These are phyloP conservation scores for Setophaga kirtlandii DNA, from an alignment of 2,113 vertebrate species.

Conservation along the genomic window DNA sequence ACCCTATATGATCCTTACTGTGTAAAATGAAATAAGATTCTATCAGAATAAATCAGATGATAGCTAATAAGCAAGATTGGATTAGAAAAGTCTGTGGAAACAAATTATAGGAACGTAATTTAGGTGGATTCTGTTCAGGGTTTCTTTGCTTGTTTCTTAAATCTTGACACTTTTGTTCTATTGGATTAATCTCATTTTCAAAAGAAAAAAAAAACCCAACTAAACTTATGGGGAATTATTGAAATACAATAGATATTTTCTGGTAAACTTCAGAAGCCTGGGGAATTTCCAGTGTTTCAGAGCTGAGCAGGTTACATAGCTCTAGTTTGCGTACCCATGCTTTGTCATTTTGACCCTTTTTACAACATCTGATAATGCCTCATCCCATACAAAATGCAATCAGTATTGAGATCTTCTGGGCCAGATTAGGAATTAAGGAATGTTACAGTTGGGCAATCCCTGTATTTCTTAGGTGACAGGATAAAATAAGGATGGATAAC, in stretches of 20 bases:
- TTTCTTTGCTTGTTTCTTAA: not conserved
- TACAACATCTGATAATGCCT: not conserved
- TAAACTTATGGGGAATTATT: not conserved
- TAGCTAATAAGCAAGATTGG: not conserved
- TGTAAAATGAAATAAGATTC: not conserved
- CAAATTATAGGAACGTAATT: not conserved
- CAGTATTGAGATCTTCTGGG: not conserved
- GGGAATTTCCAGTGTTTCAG: slow-evolving; percentile 7
- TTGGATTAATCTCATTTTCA: not conserved
- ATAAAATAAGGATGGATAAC: not conserved
- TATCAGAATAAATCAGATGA: not conserved
- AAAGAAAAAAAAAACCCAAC: not conserved
- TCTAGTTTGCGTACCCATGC: not conserved
- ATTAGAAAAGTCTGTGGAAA: not conserved
- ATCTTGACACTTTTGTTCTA: not conserved
- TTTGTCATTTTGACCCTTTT: not conserved
- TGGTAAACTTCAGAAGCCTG: not conserved
- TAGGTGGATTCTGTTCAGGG: not conserved
- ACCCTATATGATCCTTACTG: not conserved
- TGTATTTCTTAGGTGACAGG: not conserved
- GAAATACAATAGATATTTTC: not conserved
- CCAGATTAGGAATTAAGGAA: not conserved
- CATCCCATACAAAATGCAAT: not conserved
- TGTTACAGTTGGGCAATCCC: not conserved
- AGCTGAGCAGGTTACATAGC: not conserved